Conservation (phyloP, 2,888 invertebrate genomes). For the Dryobota labecula region DNA sequence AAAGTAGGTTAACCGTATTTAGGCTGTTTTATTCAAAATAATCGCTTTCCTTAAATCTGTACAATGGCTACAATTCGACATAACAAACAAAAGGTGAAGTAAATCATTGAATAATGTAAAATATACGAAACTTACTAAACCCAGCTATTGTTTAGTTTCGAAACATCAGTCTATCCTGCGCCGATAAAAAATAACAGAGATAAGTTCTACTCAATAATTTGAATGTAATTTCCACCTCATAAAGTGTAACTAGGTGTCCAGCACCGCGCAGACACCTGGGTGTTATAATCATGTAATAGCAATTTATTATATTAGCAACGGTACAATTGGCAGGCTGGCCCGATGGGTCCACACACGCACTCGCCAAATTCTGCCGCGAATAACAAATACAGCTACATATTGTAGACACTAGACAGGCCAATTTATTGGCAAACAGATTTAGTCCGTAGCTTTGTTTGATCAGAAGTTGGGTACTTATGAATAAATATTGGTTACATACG, state of each 20-base stretch:
- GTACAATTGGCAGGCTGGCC: constrained; percentile 24
- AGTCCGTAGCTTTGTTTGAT: not conserved
- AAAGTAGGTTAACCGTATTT: constrained; percentile 7
- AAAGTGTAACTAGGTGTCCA: constrained; percentile 11
- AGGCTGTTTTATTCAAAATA: not conserved
- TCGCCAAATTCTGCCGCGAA: constrained; percentile 49
- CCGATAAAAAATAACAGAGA: not conserved
- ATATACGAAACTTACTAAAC: not conserved
- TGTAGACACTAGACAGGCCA: constrained; percentile 12
- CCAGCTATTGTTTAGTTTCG: constrained; percentile 1
- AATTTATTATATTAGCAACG: constrained; percentile 44
- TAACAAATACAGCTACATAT: constrained; percentile 46
- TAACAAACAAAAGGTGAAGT: not conserved
- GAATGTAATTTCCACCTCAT: constrained; percentile 16
- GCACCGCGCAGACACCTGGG: constrained; percentile 11
- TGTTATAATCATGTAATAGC: constrained; percentile 41
- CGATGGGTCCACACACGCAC: constrained; percentile 8
- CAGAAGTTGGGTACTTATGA: constrained; percentile 2
- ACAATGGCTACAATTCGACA: not conserved
- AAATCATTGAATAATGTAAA: constrained; percentile 23
- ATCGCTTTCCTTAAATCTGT: not conserved
- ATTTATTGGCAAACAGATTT: constrained; percentile 19
- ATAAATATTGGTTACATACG: not conserved
- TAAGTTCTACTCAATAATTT: constrained; percentile 6
- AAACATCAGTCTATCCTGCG: not conserved